Evolutionary conservation across 2,888 invertebrate species (phyloP), one percentile per base, ranked within the genome.

Genomic region (Azorinus chamasolen): DNA sequence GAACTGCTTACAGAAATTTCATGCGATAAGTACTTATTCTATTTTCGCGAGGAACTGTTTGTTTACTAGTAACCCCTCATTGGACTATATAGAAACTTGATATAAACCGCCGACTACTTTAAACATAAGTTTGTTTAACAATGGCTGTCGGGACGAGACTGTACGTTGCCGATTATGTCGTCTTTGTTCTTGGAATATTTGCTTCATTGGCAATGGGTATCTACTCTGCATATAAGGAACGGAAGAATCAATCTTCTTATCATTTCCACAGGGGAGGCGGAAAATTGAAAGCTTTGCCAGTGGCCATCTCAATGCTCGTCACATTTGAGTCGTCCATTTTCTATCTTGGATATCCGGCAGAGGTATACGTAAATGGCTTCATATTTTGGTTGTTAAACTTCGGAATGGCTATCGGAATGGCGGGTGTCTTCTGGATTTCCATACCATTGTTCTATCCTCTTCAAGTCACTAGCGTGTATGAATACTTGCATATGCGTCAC

Each of bases 151-250:
- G 32, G 10, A 10, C 32, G 5, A 32, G 5, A 32, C 10, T 32
- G 32, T 6, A 4, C 10, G 10, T 32, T 6, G 71, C 43, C 16
- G 74, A 74, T 51, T 69, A 63, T 48, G 48, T 74, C 37, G 58
- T 69, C 18, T 69, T 74, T 51, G 24, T 37, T 50, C 32, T 43
- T 18, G 58, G 59, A 39, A 64, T 74, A 16, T 18, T 41, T 16
- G 18, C 51, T 8, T 69, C 74, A 22, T 41, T 74, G 16, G 39
- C 54, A 22, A 50, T 63, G 20, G 74, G 74, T 2, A 48, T 63
- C 10, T 68, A 51, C 25, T 69, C 51, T 16, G 68, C 69, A 10
- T 74, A 46, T 41, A 69, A 63, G 37, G 69, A 68, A 20, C 18
- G 74, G 12, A 41, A 63, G 2, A 39, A 69, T 10, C 41, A 18